Percentiles rank a stretch among this genome's conserved stretches.
Evolutionary conservation across 2,797 vertebrate species (phyloP).

Genomic region (Menidia menidia): DNA sequence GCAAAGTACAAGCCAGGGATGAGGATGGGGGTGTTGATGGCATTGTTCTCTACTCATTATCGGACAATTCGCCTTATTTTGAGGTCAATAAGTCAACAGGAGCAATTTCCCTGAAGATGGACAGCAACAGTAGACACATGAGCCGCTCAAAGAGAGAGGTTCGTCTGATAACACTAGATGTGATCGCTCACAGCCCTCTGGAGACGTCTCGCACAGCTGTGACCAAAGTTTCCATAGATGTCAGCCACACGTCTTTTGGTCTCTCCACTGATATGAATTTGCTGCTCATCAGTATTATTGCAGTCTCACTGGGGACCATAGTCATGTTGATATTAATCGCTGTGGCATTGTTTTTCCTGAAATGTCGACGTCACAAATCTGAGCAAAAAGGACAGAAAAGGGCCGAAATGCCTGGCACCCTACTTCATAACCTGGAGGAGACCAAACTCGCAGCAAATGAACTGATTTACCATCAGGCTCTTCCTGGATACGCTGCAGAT

Average conservation of each 20-base stretch:
- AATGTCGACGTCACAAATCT: slow-evolving; percentile 83
- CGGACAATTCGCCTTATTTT: slow-evolving; percentile 89
- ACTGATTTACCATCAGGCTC: slow-evolving; percentile 94
- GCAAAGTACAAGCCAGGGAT: slow-evolving; percentile 91
- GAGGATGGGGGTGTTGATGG: slow-evolving; percentile 95
- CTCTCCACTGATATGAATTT: slow-evolving; percentile 90
- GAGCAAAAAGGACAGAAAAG: slow-evolving; percentile 76
- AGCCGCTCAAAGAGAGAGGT: slow-evolving; percentile 88
- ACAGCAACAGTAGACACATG: slow-evolving; percentile 82
- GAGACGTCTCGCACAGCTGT: slow-evolving; percentile 86
- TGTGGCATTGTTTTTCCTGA: slow-evolving; percentile 90
- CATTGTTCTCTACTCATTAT: slow-evolving; percentile 90
- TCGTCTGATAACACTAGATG: slow-evolving; percentile 89
- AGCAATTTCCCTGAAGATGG: slow-evolving; percentile 88
- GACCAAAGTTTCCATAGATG: slow-evolving; percentile 88
- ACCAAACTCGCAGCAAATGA: slow-evolving; percentile 82
- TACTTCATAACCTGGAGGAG: slow-evolving; percentile 91
- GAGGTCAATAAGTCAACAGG: slow-evolving; percentile 93
- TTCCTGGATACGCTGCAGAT: slow-evolving; percentile 88
- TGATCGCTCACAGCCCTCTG: slow-evolving; percentile 91
- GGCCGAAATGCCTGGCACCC: slow-evolving; percentile 78
- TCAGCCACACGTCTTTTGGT: slow-evolving; percentile 93
- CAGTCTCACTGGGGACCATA: slow-evolving; percentile 91
- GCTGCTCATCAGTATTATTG: slow-evolving; percentile 92
- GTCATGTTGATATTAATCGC: slow-evolving; percentile 90